phyloP scores from a whole-genome alignment of 2,797 vertebrate species.

The Calcarius lapponicus region DNA sequence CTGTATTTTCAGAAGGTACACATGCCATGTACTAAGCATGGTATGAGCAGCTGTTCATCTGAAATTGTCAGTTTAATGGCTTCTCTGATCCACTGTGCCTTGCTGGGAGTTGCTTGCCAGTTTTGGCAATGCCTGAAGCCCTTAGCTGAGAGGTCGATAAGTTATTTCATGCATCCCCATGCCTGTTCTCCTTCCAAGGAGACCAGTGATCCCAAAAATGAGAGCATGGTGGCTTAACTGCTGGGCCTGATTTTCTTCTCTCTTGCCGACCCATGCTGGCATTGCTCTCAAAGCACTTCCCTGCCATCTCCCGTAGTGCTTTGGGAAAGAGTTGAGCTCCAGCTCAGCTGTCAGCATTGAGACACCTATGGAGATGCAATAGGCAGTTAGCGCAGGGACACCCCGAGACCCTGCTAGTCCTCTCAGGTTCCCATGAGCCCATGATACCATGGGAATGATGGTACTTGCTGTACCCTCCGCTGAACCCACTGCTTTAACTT shows the following conservation, averaged over 20 bases:
- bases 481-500: background rate
- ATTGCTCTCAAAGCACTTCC: background rate
- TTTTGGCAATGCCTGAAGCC: constrained; percentile 35
- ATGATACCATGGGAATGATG: background rate
- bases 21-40: constrained; percentile 56
- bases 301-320: fast-evolving
- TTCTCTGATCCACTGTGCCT: constrained; percentile 36
- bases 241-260: background rate
- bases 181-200: constrained; percentile 48
- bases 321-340: background rate
- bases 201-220: constrained; percentile 10
- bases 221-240: background rate
- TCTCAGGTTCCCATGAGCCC: background rate
- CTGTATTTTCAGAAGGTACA: constrained; percentile 75
- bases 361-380: background rate
- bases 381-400: background rate
- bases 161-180: background rate
- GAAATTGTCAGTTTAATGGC: constrained; percentile 43
- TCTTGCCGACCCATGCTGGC: background rate
- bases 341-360: background rate
- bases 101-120: constrained; percentile 35
- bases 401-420: fast-evolving
- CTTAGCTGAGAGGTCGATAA: constrained; percentile 4
- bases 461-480: background rate
- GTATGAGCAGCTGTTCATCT: constrained; percentile 30